phyloP scores from a whole-genome alignment of 2,888 invertebrate genomes.

The Andrena marginata region DNA sequence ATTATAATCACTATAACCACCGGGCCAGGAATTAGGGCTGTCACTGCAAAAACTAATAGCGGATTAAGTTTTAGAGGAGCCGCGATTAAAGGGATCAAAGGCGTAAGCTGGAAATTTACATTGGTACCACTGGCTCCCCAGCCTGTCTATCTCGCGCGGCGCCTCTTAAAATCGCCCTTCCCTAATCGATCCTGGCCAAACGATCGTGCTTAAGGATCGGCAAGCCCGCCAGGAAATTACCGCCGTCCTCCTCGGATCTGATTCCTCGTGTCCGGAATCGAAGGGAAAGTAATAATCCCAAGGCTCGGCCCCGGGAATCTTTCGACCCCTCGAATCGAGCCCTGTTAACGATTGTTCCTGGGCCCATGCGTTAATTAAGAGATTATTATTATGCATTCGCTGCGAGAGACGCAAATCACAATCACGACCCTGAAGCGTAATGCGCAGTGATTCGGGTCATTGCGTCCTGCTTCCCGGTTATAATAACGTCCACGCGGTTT shows the following conservation, averaged over 20 bases:
- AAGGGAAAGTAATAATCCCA: background rate
- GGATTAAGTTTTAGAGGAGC: conserved; percentile 76
- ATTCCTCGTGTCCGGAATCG: background rate
- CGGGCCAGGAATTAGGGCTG: conserved; percentile 70
- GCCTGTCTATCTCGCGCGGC: background rate
- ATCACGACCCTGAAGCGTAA: conserved; percentile 78
- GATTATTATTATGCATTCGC: conserved; percentile 80
- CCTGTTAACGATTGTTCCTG: conserved; percentile 31
- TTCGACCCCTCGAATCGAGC: background rate
- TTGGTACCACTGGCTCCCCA: conserved; percentile 39
- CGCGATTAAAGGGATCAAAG: conserved; percentile 75
- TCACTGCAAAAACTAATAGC: conserved; percentile 79
- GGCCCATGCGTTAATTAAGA: conserved; percentile 70
- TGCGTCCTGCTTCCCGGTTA: conserved; percentile 70
- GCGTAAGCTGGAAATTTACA: conserved; percentile 68
- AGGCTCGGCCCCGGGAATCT: background rate
- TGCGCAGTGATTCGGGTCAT: conserved; percentile 79
- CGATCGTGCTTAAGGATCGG: background rate
- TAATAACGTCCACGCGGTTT: conserved; percentile 67
- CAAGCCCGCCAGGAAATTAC: too few species aligned
- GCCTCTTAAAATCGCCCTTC: background rate
- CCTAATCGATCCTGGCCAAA: background rate
- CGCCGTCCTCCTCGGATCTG: too few species aligned
- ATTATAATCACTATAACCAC: conserved; percentile 77
- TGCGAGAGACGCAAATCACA: conserved; percentile 80